Base-by-base conservation (phyloP, 2,797 vertebrate species). In the Taenioides sp. region DNA sequence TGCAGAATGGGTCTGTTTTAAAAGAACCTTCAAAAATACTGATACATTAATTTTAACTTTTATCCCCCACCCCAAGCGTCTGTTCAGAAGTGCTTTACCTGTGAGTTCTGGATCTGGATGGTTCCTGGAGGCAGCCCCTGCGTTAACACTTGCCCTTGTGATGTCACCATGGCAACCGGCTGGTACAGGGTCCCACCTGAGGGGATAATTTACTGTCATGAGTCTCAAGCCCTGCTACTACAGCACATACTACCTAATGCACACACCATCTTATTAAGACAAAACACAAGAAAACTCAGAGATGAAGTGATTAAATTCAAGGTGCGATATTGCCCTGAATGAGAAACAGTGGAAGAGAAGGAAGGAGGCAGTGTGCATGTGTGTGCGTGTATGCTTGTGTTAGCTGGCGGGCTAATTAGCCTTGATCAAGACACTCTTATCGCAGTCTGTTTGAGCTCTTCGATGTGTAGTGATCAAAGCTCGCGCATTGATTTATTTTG, bases 131-230 rank as follows among this genome's bases (percentile, higher is more conserved):
- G 93, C 83, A 99, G 94, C 80, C 95, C 94, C 89, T 99, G 98
- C 76, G 97, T 95, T 82, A 99, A 94, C 88, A 99, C 96, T 95
- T 99, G 97, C 90, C 97, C 98, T 93, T 99, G 98, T 65, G 98
- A 97, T 77, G 97, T 99, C 94, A 99, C 97, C 98, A 99, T 99
- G 11, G 98, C 93, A 96, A 99, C 97, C 0, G 98, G 97, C 93
- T 99, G 97, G 95, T 99, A 99, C 93, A 99, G 84, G 77, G 97
- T 95, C 92, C 97, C 97, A 93, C 97, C 97, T 99, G 80, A 54
- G 86, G 88, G 76, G 90, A 91, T 84, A 88, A 90, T 89, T 88
- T 85, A 82, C 71, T 69, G 31, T 88, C 72, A 81, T 87, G 79
- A 89, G 84, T 84, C 80, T 88, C 75, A 83, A 89, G 81, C 74